Evolutionary conservation across 2,797 vertebrate genomes (phyloP).

Genomic region (Chelidonichthys spinosus): DNA sequence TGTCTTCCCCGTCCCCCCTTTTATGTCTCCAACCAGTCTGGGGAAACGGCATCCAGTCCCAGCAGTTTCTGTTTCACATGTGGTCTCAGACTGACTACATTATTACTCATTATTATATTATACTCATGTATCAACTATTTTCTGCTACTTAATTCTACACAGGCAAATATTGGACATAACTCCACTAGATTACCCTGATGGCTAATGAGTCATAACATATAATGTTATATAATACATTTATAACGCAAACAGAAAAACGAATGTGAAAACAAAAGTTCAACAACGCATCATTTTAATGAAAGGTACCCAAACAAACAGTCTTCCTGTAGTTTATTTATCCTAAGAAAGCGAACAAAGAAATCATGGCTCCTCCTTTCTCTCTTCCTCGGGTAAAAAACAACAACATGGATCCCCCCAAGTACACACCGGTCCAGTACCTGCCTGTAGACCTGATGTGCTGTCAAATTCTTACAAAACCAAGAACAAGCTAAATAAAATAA

Average conservation of each 20-base stretch:
- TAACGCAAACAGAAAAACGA: not conserved
- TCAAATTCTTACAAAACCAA: not conserved
- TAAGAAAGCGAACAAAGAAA: conserved; percentile 20
- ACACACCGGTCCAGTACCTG: not conserved
- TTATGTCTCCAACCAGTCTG: conserved; percentile 25
- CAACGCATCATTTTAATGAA: not conserved
- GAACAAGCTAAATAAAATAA: not conserved
- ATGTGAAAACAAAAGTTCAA: not conserved
- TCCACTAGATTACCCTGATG: not conserved
- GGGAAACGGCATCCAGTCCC: conserved; percentile 33
- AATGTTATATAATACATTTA: not conserved
- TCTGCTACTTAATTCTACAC: not conserved
- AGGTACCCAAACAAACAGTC: not conserved
- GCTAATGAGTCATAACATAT: no score
- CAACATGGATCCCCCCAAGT: not conserved
- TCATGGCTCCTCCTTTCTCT: not conserved
- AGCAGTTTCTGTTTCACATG: not conserved
- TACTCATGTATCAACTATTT: not conserved
- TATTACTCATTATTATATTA: no score
- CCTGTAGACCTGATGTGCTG: not conserved
- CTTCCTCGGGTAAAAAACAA: not conserved
- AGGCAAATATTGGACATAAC: no score
- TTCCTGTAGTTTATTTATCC: conserved; percentile 4
- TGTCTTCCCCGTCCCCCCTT: conserved; percentile 38
- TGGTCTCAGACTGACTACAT: no score